These are phyloP conservation scores for Prionailurus viverrinus DNA, from an alignment of 2,113 vertebrate genomes.

Conservation along the genomic window DNA sequence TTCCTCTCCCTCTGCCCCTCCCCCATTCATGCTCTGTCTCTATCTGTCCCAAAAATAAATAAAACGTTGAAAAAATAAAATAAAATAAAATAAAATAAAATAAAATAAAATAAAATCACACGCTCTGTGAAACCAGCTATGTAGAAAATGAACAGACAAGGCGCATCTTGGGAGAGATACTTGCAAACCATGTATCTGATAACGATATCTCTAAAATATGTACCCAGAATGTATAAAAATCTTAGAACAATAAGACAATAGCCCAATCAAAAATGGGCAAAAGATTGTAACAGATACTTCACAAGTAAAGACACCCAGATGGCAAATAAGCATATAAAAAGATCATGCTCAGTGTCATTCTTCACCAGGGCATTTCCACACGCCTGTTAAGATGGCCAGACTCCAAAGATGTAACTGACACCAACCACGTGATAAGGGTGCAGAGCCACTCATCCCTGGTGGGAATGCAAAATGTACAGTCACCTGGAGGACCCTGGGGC, in stretches of 20 bases:
- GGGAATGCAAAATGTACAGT: background rate
- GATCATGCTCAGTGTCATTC: background rate
- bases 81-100: background rate
- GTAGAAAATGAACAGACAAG: background rate
- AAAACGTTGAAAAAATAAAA: too few species aligned
- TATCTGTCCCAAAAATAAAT: too few species aligned
- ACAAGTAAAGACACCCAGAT: background rate
- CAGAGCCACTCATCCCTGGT: background rate
- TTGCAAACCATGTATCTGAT: background rate
- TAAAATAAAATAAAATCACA: background rate
- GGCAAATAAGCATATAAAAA: background rate
- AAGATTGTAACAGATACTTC: background rate
- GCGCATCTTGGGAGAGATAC: background rate
- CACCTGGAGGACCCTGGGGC: background rate
- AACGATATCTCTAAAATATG: background rate
- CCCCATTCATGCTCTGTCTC: too few species aligned
- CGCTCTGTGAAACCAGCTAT: background rate
- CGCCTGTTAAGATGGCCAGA: background rate
- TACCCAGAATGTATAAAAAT: background rate
- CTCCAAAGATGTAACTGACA: background rate
- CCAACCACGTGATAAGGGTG: fast-evolving
- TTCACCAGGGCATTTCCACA: background rate
- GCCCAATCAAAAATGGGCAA: too few species aligned
- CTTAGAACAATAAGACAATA: background rate
- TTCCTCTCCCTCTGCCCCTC: too few species aligned